These are phyloP conservation scores for Lepus europaeus DNA, from an alignment of 2,113 vertebrate species.

Conservation along the genomic window DNA sequence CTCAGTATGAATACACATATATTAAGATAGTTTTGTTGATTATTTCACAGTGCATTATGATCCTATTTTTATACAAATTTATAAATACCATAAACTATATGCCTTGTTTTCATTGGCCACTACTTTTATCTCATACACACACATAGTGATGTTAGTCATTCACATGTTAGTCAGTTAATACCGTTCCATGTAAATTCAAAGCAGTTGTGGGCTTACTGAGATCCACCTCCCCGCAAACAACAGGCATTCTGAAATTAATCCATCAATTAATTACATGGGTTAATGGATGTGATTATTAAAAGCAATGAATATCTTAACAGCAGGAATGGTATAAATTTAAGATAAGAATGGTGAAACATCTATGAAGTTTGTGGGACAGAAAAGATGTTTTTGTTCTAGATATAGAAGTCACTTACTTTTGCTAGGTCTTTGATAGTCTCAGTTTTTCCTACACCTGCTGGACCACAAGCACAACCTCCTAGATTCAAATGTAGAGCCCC, in stretches of 20 bases:
- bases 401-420: constrained; percentile 78
- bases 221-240: not conserved
- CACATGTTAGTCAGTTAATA: not conserved
- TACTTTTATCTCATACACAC: not conserved
- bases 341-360: too few species aligned
- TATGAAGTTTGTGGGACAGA: not conserved
- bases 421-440: constrained; percentile 86
- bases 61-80: not conserved
- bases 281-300: not conserved
- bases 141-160: not conserved
- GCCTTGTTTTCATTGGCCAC: not conserved
- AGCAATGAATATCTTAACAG: not conserved
- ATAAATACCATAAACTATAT: not conserved
- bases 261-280: not conserved
- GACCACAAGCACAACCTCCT: constrained; percentile 84
- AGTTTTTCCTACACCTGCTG: constrained; percentile 86
- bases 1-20: not conserved
- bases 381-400: not conserved
- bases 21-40: not conserved
- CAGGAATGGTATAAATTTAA: not conserved
- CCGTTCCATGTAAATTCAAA: not conserved
- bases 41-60: not conserved
- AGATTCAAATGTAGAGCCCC: constrained; percentile 83
- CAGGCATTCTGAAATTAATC: not conserved
- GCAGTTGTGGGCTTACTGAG: not conserved